These are phyloP conservation scores for Acromyrmex heyeri DNA, from an alignment of 1,140 invertebrate genomes.

Conservation along the genomic window DNA sequence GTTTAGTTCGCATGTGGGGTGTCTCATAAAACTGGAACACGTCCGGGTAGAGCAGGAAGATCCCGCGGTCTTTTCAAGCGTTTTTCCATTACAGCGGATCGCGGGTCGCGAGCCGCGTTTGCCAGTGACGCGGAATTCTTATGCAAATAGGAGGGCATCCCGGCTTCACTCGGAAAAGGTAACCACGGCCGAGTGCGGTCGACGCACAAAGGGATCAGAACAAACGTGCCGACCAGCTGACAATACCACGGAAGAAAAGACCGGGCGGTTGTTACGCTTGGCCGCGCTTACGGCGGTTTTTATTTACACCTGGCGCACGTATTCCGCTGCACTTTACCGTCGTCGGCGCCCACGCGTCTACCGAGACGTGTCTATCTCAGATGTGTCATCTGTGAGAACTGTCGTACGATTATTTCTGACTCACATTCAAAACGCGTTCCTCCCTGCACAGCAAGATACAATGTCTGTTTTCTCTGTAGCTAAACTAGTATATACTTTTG, in stretches of 20 bases:
- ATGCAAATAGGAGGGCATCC: conserved; percentile 62
- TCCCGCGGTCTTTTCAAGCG: neutral
- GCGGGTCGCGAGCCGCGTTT: conserved; percentile 28
- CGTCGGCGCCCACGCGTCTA: conserved; percentile 53
- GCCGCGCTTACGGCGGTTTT: conserved; percentile 67
- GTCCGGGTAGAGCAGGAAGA: neutral
- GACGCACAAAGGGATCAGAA: conserved; percentile 50
- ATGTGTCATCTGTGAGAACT: neutral
- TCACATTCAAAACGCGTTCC: neutral
- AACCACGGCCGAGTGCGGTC: conserved; percentile 14
- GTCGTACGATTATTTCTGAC: neutral
- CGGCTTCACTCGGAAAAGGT: conserved; percentile 49
- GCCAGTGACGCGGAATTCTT: conserved; percentile 67
- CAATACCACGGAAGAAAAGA: conserved; percentile 67
- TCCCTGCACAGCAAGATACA: neutral
- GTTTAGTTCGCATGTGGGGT: neutral
- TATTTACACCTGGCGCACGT: conserved; percentile 74
- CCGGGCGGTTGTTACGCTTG: conserved; percentile 58
- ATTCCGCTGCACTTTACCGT: conserved; percentile 31
- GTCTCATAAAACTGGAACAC: neutral
- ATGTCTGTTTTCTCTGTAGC: too few species aligned
- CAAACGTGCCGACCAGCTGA: conserved; percentile 67
- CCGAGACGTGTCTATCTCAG: conserved; percentile 14
- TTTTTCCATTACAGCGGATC: conserved; percentile 22
- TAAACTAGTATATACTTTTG: too few species aligned